Evolutionary conservation across 2,888 invertebrate species (phyloP).

Genomic region (Sicus ferrugineus): DNA sequence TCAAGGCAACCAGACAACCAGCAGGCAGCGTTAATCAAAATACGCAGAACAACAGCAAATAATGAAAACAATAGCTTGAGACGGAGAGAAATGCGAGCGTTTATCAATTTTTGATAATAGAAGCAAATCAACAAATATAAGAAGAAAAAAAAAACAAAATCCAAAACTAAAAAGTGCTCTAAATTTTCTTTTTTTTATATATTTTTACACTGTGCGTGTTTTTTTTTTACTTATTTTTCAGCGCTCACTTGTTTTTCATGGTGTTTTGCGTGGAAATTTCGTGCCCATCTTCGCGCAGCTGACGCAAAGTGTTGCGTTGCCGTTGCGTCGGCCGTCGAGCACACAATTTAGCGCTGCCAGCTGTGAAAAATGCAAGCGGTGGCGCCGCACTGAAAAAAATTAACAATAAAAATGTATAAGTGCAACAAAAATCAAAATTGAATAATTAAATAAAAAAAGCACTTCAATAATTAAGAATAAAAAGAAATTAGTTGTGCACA

Average conservation of each 20-base stretch:
- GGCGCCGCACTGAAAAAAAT: no score
- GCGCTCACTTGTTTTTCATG: not conserved
- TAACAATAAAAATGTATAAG: not conserved
- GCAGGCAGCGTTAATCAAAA: not conserved
- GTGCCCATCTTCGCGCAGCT: not conserved
- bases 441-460: no score
- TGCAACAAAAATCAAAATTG: not conserved
- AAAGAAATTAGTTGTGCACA: no score
- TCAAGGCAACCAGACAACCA: not conserved
- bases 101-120: no score
- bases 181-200: no score
- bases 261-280: not conserved
- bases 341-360: not conserved
- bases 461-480: no score
- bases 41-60: conserved; percentile 2
- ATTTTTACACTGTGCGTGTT: no score
- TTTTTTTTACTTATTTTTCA: no score
- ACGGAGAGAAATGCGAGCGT: not conserved
- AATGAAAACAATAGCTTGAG: conserved; percentile 5
- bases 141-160: no score
- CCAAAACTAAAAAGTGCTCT: no score
- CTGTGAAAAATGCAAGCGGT: not conserved
- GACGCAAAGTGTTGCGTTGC: not conserved
- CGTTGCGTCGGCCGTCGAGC: not conserved
- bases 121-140: no score